Percentiles rank a stretch among this genome's conserved stretches.
Evolutionary conservation across 2,113 vertebrate genomes (phyloP).

Genomic region (Siniperca knerii): DNA sequence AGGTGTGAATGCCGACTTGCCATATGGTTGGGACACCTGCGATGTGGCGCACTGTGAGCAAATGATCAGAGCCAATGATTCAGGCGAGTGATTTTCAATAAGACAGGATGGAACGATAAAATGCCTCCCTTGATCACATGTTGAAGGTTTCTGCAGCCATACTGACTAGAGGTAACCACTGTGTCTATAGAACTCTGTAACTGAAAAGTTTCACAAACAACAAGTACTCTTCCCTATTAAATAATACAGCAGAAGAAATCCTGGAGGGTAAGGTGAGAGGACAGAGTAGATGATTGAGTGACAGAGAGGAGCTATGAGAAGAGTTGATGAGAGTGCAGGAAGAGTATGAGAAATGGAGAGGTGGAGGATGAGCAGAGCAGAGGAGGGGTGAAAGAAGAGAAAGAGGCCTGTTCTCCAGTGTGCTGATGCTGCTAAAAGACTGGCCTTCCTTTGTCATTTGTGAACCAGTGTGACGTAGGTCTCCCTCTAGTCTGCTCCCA

Average conservation of each 20-base stretch:
- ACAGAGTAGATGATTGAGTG: conserved; percentile 42
- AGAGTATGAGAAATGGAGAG: conserved; percentile 11
- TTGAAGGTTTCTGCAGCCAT: neutral
- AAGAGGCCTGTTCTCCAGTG: conserved; percentile 41
- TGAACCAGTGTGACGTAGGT: conserved; percentile 56
- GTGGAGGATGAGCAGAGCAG: conserved; percentile 1
- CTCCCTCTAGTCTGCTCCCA: conserved; percentile 33
- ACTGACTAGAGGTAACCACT: neutral
- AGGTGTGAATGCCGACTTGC: conserved; percentile 29
- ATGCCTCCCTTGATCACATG: neutral
- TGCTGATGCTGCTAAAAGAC: conserved; percentile 43
- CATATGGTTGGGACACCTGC: conserved; percentile 48
- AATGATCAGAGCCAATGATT: conserved; percentile 11
- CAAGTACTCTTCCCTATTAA: conserved; percentile 41
- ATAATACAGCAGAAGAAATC: conserved; percentile 63
- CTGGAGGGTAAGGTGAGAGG: conserved; percentile 52
- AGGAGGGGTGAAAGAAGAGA: conserved; percentile 28
- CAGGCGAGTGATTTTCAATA: conserved; percentile 8
- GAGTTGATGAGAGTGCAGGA: conserved; percentile 27
- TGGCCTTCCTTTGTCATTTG: conserved; percentile 51
- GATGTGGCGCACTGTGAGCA: conserved; percentile 5
- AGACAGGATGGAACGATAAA: neutral
- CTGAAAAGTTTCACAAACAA: conserved; percentile 25
- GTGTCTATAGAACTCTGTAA: neutral
- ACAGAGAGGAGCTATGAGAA: conserved; percentile 7